phyloP scores from a whole-genome alignment of 1,140 invertebrate species.

The Drosophila persimilis region DNA sequence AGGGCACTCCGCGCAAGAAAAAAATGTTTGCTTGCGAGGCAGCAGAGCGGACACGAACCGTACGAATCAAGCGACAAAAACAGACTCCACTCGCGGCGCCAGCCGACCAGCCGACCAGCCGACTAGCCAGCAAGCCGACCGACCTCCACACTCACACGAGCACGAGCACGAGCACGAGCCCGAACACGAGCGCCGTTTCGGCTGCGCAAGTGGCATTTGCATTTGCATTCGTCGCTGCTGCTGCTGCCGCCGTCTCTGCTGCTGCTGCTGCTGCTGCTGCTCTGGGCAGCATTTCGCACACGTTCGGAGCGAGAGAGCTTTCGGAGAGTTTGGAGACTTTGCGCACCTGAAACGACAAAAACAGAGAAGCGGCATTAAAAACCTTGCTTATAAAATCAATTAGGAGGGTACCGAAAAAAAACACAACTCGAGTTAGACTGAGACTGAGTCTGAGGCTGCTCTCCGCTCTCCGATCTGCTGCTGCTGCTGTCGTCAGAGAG shows the following conservation, averaged over 20 bases:
- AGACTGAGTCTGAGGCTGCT: background rate
- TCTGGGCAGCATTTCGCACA: slow-evolving; percentile 20
- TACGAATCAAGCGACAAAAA: slow-evolving; percentile 54
- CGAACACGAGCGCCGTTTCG: slow-evolving; percentile 57
- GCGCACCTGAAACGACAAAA: slow-evolving; percentile 64
- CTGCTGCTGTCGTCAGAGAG: slow-evolving; percentile 38
- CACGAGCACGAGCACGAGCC: slow-evolving; percentile 43
- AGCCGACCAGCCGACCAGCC: background rate
- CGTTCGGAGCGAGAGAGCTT: slow-evolving; percentile 16
- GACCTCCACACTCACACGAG: background rate
- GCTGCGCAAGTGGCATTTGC: slow-evolving; percentile 70
- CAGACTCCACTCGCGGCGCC: slow-evolving; percentile 40
- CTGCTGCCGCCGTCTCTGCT: background rate
- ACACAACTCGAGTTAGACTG: slow-evolving; percentile 38
- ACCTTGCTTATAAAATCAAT: slow-evolving; percentile 80
- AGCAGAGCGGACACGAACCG: slow-evolving; percentile 43
- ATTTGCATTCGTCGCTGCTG: slow-evolving; percentile 47
- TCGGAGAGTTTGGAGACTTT: slow-evolving; percentile 48
- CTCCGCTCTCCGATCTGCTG: slow-evolving; percentile 5
- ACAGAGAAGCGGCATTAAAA: slow-evolving; percentile 67
- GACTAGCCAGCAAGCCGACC: too few relatives aligned
- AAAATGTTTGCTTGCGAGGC: too few relatives aligned
- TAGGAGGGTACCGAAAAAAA: slow-evolving; percentile 36
- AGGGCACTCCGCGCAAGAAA: background rate
- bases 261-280: slow-evolving; percentile 3